Evolutionary conservation across 1,140 invertebrate species (phyloP), one percentile per base, ranked within the genome.

Genomic region (Lithobius niger): DNA sequence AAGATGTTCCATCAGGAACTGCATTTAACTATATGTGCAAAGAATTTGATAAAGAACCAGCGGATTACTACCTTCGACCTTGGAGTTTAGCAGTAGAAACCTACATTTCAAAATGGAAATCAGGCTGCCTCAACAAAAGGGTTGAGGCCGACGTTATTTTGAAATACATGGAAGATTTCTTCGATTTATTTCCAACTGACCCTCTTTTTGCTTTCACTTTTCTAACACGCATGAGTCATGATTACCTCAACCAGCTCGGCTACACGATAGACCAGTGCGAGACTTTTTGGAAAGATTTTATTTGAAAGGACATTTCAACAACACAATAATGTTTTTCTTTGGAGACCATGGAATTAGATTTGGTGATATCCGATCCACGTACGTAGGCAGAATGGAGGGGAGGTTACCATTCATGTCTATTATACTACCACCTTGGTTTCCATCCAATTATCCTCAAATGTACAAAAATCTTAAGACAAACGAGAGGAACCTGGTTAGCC

Each of bases 401-500:
- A 45, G 68, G 36, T 53, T 72, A 1, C 70, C 69, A 10, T 66
- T 69, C 43, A 56, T 67, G 55, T 68, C 62, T 55, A 44, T 71
- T 18, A 60, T 64, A 24, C 59, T 69, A 4, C 66, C 69, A 16
- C 45, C 55, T 56, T 64, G 61, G 59, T 67, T 71, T 47, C 45
- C 36, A 2, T 15, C 59, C 40, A 62, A 63, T 22, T 67, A 69
- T 58, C 64, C 67, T 2, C 13, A 56, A 6, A 47, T 68, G n/a
- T 43, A 55, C 27, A 50, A 59, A 28, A 69, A 66, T 57, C 49
- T 72, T 3, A 47, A 48, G 36, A 71, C 67, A 1, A 92, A 93
- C 62, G 71, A 75, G 1, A 67, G 82, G 26, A 76, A 77, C 1
- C 71, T 94, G 16, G 79, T 79, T 0, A 85, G 85, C 0, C 87